Evolutionary conservation across 2,113 vertebrate species (phyloP), one percentile per base, ranked within the genome.

Genomic region (Anser cygnoides): DNA sequence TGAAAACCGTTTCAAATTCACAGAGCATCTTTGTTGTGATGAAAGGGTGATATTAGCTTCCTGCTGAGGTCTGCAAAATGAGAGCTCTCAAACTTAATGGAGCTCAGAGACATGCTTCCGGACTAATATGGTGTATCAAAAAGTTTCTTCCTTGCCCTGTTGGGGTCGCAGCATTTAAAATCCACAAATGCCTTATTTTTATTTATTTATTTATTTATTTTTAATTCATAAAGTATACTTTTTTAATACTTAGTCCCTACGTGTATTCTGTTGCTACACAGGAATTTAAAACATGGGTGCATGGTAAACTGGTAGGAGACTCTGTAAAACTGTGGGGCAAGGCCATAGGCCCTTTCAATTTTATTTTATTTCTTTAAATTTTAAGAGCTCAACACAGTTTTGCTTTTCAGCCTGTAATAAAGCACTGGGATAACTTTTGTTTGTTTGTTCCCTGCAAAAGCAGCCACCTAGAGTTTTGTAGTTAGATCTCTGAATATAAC

Each of bases 1-100:
- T 91, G 90, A 96, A 96, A 97, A 84, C 84, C 78, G 77, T 94
- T 97, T 96, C 79, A 94, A 72, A 97, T 89, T 61, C 89, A 80
- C 46, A 54, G 66, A 70, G 72, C 55, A 50, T 91, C 94, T 94
- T 93, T 94, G 83, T 94, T 92, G 72, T 94, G 95, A 77, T 93
- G 57, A 91, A 96, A 90, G 73, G 57, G 76, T 90, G 84, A 68
- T 93, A 57, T n/a, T 84, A 66, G 19, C 74, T 93, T 92, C 87
- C 80, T 97, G 94, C 84, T 90, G 55, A 74, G 43, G 22, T 49
- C 80, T 96, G 90, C 66, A 86, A 78, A 94, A 93, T 44, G 28
- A 57, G 61, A 90, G 52, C 39, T 65, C 82, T 88, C 13, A 22
- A 39, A 35, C 72, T 86, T 44, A 61, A 11, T 18, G 31, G 58